phyloP scores from a whole-genome alignment of 2,888 invertebrate species.

The Eilema griseolum region DNA sequence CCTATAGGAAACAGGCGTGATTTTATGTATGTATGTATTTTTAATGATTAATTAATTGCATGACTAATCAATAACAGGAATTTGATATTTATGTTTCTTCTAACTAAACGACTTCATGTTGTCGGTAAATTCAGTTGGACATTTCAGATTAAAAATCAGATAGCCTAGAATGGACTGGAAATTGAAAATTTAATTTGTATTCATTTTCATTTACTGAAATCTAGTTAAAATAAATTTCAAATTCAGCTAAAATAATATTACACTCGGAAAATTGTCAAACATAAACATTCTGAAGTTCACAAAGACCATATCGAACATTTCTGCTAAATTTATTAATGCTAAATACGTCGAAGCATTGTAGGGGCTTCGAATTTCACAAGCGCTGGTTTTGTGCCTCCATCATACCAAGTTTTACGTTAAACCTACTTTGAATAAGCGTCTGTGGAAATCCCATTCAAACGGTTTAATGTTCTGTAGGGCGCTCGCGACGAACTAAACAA shows the following conservation, averaged over 20 bases:
- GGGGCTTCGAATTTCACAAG: constrained; percentile 24
- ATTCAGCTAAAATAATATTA: background rate
- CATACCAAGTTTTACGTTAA: constrained; percentile 23
- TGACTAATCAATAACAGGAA: too few relatives aligned
- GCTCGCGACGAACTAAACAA: constrained; percentile 22
- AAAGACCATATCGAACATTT: constrained; percentile 4
- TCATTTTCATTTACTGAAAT: too few relatives aligned
- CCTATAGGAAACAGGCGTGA: too few relatives aligned
- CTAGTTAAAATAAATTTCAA: background rate
- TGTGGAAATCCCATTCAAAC: constrained; percentile 26
- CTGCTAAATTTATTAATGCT: constrained; percentile 21
- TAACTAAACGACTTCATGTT: too few relatives aligned
- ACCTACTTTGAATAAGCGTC: constrained; percentile 30
- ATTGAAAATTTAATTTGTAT: background rate
- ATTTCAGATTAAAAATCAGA: too few relatives aligned
- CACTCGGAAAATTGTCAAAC: background rate
- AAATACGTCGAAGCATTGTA: constrained; percentile 23
- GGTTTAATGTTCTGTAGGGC: constrained; percentile 32
- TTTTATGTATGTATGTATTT: too few relatives aligned
- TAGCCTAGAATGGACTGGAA: too few relatives aligned
- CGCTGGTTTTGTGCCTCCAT: constrained; percentile 9
- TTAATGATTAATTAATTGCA: too few relatives aligned
- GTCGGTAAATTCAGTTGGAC: too few relatives aligned
- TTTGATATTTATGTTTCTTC: too few relatives aligned
- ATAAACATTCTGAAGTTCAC: background rate